Conservation (phyloP, 2,797 vertebrate species). For the Hyperoplus immaculatus region DNA sequence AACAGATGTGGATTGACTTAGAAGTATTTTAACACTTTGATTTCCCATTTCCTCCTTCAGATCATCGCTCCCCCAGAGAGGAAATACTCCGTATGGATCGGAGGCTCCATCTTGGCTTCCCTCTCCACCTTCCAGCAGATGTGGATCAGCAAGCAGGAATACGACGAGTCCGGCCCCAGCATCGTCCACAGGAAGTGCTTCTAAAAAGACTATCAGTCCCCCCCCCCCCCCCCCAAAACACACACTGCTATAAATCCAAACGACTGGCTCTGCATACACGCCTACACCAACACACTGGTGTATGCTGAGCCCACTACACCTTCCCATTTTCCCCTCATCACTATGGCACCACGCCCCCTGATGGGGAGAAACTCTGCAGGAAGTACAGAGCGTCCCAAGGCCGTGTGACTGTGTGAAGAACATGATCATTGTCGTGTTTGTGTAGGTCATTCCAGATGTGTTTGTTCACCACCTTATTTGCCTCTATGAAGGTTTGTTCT, state of each 20-base stretch:
- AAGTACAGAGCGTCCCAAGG: slow-evolving; percentile 66
- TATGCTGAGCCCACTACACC: slow-evolving; percentile 72
- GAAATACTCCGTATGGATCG: slow-evolving; percentile 89
- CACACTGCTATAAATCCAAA: slow-evolving; percentile 87
- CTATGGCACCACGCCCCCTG: slow-evolving; percentile 73
- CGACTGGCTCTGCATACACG: slow-evolving; percentile 83
- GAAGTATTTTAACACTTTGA: not conserved
- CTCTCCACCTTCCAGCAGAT: slow-evolving; percentile 91
- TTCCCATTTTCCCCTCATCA: slow-evolving; percentile 73
- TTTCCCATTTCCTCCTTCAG: slow-evolving; percentile 51
- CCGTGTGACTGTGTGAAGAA: slow-evolving; percentile 80
- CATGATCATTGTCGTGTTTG: slow-evolving; percentile 89
- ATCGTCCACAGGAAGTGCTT: slow-evolving; percentile 91
- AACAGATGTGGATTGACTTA: not conserved
- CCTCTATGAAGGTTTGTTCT: slow-evolving; percentile 90
- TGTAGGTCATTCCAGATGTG: slow-evolving; percentile 92
- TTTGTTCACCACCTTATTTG: slow-evolving; percentile 90
- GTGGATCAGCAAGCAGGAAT: slow-evolving; percentile 92
- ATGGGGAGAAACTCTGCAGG: slow-evolving; percentile 75
- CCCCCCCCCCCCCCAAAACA: slow-evolving; percentile 62
- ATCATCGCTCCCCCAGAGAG: slow-evolving; percentile 89
- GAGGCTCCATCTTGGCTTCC: slow-evolving; percentile 89
- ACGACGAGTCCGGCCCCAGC: slow-evolving; percentile 88
- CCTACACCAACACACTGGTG: slow-evolving; percentile 74
- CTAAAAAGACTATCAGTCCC: slow-evolving; percentile 83